Percentiles rank a stretch among this genome's conserved stretches.
phyloP scores from a whole-genome alignment of 2,113 vertebrate genomes.

The Xiphorhynchus elegans region DNA sequence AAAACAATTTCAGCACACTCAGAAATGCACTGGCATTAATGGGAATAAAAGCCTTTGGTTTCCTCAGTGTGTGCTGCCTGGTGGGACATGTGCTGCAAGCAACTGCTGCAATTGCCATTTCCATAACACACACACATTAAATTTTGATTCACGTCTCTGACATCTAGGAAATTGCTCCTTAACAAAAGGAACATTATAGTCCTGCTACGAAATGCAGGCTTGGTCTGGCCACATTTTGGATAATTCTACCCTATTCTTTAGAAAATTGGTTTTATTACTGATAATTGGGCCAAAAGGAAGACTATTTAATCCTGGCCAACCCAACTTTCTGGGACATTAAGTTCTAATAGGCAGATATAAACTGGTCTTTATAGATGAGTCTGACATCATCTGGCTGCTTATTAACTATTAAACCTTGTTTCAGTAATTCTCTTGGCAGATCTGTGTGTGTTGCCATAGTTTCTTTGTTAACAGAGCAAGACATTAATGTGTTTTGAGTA shows the following conservation, averaged over 20 bases:
- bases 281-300: conserved; percentile 41
- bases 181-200: background rate
- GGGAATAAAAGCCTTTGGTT: background rate
- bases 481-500: conserved; percentile 28
- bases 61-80: background rate
- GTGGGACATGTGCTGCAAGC: background rate
- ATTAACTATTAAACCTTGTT: conserved; percentile 64
- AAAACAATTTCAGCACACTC: background rate
- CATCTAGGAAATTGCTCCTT: background rate
- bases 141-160: background rate
- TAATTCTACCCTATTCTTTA: conserved; percentile 25
- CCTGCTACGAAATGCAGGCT: background rate
- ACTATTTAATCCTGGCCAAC: conserved; percentile 39
- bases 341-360: conserved; percentile 59
- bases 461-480: conserved; percentile 53
- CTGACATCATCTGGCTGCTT: conserved; percentile 60
- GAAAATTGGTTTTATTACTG: conserved; percentile 56
- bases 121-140: background rate
- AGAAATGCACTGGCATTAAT: background rate
- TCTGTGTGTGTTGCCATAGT: conserved; percentile 45
- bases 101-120: background rate
- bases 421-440: conserved; percentile 39
- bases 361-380: conserved; percentile 39
- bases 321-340: conserved; percentile 59
- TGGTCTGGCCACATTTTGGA: background rate